These are phyloP conservation scores for Microtus ochrogaster DNA, from an alignment of 2,113 vertebrate species.

Conservation along the genomic window DNA sequence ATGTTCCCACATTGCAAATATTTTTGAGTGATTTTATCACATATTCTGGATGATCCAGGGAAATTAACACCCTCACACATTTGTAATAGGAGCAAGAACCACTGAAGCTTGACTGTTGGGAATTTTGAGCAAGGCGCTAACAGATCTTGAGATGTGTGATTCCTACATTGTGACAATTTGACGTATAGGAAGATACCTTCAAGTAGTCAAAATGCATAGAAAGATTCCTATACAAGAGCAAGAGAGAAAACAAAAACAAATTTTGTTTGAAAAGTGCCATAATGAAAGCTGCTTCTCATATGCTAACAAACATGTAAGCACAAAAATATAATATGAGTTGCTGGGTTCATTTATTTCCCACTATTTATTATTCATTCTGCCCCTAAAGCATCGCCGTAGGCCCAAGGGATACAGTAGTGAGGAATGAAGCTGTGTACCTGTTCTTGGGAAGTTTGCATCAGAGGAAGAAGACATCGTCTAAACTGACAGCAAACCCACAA, in stretches of 20 bases:
- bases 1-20: neutral
- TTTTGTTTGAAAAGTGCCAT: neutral
- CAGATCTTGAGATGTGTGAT: constrained; percentile 19
- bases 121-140: constrained; percentile 20
- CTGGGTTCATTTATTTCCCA: neutral
- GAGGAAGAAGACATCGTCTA: neutral
- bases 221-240: neutral
- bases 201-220: constrained; percentile 44
- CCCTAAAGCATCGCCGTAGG: neutral
- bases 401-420: neutral
- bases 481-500: neutral
- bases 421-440: neutral
- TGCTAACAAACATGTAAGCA: neutral
- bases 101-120: neutral
- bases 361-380: neutral
- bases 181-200: neutral
- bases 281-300: neutral
- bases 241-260: neutral
- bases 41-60: neutral
- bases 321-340: neutral
- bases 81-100: neutral
- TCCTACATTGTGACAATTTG: neutral
- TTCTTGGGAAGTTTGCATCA: neutral
- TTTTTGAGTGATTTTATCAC: constrained; percentile 57
- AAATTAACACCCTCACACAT: constrained; percentile 29